Evolutionary conservation across 2,888 invertebrate genomes (phyloP).

Genomic region (Heliconius cydno): DNA sequence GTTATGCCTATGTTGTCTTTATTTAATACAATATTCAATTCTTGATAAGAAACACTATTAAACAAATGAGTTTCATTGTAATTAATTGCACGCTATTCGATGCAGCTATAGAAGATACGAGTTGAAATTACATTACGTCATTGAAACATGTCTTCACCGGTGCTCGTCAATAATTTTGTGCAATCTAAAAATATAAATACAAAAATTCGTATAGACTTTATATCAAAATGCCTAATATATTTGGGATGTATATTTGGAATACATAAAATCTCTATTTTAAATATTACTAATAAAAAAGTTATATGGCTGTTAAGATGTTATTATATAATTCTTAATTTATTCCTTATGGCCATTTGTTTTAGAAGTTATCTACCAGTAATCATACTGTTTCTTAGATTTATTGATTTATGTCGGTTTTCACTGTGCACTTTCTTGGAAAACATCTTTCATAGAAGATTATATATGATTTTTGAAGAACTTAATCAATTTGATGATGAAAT

Average conservation of each 20-base stretch:
- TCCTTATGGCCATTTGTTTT: not conserved
- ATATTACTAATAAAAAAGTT: not conserved
- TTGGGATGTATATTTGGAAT: not conserved
- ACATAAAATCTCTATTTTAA: not conserved
- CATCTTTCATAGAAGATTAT: not conserved
- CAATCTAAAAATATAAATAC: not conserved
- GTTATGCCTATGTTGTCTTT: too few relatives aligned
- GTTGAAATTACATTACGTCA: not conserved
- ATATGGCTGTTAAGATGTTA: conserved; percentile 8
- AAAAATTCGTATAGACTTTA: not conserved
- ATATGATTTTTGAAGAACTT: not conserved
- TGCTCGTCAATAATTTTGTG: not conserved
- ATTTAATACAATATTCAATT: not conserved
- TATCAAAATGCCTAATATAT: not conserved
- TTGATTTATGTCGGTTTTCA: not conserved
- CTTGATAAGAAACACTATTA: not conserved
- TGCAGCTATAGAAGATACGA: conserved; percentile 1
- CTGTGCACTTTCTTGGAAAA: not conserved
- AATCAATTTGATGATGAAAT: conserved; percentile 7
- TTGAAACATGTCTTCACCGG: conserved; percentile 8
- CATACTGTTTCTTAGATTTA: not conserved
- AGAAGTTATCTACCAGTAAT: too few relatives aligned
- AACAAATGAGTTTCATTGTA: not conserved
- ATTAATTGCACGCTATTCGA: not conserved
- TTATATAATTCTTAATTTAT: conserved; percentile 12